A percentile compares a stretch with the other conserved stretches of the same genome.
Conservation (phyloP, 2,888 invertebrate genomes). For the Parnassius orleans region DNA sequence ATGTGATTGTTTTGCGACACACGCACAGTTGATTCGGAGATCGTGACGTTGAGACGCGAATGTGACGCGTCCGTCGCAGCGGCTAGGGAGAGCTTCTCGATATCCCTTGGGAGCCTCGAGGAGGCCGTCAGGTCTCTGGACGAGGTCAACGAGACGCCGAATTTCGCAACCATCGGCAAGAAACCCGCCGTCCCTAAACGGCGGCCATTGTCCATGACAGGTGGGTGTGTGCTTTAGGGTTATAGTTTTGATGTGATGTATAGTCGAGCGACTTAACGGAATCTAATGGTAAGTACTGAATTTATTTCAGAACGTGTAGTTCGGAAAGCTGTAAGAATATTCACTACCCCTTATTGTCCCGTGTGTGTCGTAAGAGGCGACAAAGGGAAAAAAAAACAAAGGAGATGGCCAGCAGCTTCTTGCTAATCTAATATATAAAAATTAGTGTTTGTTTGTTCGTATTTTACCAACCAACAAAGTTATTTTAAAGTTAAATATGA, state of each 20-base stretch:
- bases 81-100: conserved; percentile 74
- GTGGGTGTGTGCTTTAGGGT: conserved; percentile 50
- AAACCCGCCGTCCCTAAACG: conserved; percentile 77
- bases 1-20: conserved; percentile 36
- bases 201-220: conserved; percentile 82
- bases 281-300: too few relatives aligned
- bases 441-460: too few relatives aligned
- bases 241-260: neutral
- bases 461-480: too few relatives aligned
- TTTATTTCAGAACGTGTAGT: too few relatives aligned
- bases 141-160: conserved; percentile 62
- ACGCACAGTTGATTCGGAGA: conserved; percentile 68
- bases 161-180: conserved; percentile 73
- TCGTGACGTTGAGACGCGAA: conserved; percentile 78
- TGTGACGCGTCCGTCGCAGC: conserved; percentile 69
- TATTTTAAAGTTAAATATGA: too few relatives aligned
- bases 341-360: too few relatives aligned
- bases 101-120: conserved; percentile 72
- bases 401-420: too few relatives aligned
- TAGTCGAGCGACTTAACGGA: too few relatives aligned
- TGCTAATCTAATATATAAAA: too few relatives aligned
- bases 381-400: too few relatives aligned
- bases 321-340: too few relatives aligned
- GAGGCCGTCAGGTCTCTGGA: conserved; percentile 71
- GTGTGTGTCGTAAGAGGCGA: too few relatives aligned